Conservation (phyloP, 2,797 vertebrate species). For the Alauda arvensis region DNA sequence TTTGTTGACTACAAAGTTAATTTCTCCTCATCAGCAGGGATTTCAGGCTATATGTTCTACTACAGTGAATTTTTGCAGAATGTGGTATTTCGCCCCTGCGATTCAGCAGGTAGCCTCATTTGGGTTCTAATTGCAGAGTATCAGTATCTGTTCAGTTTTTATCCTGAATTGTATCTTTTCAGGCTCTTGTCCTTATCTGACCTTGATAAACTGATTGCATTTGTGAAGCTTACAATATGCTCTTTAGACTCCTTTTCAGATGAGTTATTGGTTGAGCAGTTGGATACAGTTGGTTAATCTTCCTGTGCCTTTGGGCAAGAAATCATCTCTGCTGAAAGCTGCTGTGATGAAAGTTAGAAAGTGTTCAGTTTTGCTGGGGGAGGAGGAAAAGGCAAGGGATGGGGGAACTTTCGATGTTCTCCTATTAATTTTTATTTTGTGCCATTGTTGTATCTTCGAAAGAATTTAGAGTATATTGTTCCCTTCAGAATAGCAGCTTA, state of each 20-base stretch:
- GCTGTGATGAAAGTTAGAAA: conserved; percentile 56
- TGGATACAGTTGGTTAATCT: conserved; percentile 67
- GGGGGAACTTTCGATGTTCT: conserved; percentile 11
- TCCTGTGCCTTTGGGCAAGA: conserved; percentile 66
- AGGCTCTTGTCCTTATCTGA: conserved; percentile 64
- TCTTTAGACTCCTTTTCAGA: conserved; percentile 59
- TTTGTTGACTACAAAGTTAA: conserved; percentile 24
- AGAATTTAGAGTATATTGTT: conserved; percentile 41
- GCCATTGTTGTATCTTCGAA: conserved; percentile 29
- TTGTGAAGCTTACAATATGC: conserved; percentile 58
- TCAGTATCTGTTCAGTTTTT: conserved; percentile 48
- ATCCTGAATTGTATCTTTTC: conserved; percentile 44
- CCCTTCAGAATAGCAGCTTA: conserved; percentile 26
- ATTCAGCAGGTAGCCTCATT: conserved; percentile 55
- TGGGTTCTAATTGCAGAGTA: conserved; percentile 48
- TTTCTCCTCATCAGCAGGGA: conserved; percentile 28
- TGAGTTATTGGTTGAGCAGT: conserved; percentile 60
- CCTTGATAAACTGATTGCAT: conserved; percentile 67
- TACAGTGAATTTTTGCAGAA: conserved; percentile 33
- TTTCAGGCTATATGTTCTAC: conserved; percentile 8
- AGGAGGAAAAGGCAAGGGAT: background rate
- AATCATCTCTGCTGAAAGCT: conserved; percentile 60
- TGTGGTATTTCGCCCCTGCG: conserved; percentile 11
- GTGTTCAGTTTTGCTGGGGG: conserved; percentile 32
- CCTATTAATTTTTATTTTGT: conserved; percentile 44